These are phyloP conservation scores for Lochmaea crataegi DNA, from an alignment of 2,888 invertebrate species.

Conservation along the genomic window DNA sequence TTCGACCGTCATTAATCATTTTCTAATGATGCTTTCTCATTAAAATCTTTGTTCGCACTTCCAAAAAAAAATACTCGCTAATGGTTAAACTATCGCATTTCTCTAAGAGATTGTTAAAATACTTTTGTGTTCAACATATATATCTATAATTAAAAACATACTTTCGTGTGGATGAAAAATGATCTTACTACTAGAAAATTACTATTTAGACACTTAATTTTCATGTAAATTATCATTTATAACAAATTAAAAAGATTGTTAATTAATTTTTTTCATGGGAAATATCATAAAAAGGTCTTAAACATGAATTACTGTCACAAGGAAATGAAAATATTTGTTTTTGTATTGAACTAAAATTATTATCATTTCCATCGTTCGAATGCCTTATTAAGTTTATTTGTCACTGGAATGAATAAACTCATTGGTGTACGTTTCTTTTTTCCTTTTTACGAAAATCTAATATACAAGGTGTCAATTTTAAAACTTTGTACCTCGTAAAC, in stretches of 20 bases:
- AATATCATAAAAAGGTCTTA: neutral
- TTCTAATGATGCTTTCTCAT: conserved; percentile 35
- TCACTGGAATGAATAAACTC: neutral
- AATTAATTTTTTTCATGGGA: neutral
- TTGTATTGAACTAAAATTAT: too few species aligned
- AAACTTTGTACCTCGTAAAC: too few species aligned
- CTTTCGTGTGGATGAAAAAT: conserved; percentile 21
- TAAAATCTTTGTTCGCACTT: conserved; percentile 41
- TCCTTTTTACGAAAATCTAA: too few species aligned
- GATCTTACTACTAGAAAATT: conserved; percentile 12
- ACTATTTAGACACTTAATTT: neutral
- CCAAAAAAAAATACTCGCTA: conserved; percentile 36
- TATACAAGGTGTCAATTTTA: too few species aligned
- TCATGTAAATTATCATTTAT: neutral
- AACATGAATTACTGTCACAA: too few species aligned
- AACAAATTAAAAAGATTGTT: neutral
- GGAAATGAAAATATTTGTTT: too few species aligned
- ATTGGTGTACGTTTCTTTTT: too few species aligned
- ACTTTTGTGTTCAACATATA: conserved; percentile 27
- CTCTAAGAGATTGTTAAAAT: conserved; percentile 33
- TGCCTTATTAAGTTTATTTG: neutral
- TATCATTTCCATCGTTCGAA: neutral
- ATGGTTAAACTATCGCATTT: conserved; percentile 28
- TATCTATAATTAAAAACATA: conserved; percentile 32
- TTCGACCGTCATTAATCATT: conserved; percentile 32